These are phyloP conservation scores for Branchinecta lindahli DNA, from an alignment of 1,140 invertebrate species.

Conservation along the genomic window DNA sequence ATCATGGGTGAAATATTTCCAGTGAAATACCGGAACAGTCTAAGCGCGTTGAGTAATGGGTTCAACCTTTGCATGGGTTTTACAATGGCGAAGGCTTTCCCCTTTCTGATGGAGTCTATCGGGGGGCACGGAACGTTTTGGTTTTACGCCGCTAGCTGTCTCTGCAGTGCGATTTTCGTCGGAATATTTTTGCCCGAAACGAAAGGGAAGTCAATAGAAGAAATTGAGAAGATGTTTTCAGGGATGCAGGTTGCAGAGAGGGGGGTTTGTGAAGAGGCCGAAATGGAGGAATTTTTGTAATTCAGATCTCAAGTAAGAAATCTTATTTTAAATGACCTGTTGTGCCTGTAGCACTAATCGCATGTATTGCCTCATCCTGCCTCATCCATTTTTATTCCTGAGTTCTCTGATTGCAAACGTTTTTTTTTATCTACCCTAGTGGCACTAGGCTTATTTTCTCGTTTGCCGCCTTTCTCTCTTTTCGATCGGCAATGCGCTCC, in stretches of 20 bases:
- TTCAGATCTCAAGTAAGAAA: no score
- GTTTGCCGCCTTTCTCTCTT: no score
- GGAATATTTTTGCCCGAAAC: slow-evolving; percentile 25
- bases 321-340: no score
- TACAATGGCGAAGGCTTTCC: slow-evolving; percentile 31
- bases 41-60: slow-evolving; percentile 28
- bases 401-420: no score
- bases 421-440: no score
- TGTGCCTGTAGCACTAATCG: no score
- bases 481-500: no score
- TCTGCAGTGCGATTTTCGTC: slow-evolving; percentile 32
- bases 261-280: background rate
- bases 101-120: slow-evolving; percentile 25
- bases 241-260: background rate
- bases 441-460: no score
- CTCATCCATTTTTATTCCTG: no score
- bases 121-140: slow-evolving; percentile 31
- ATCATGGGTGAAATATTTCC: slow-evolving; percentile 34
- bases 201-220: slow-evolving; percentile 20
- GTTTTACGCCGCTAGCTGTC: slow-evolving; percentile 32
- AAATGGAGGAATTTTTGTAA: no score
- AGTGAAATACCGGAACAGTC: slow-evolving; percentile 27
- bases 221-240: slow-evolving; percentile 16
- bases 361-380: no score
- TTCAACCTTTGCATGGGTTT: slow-evolving; percentile 32